Evolutionary conservation across 2,797 vertebrate species (phyloP).

Genomic region (Platyrinchus mystaceus): DNA sequence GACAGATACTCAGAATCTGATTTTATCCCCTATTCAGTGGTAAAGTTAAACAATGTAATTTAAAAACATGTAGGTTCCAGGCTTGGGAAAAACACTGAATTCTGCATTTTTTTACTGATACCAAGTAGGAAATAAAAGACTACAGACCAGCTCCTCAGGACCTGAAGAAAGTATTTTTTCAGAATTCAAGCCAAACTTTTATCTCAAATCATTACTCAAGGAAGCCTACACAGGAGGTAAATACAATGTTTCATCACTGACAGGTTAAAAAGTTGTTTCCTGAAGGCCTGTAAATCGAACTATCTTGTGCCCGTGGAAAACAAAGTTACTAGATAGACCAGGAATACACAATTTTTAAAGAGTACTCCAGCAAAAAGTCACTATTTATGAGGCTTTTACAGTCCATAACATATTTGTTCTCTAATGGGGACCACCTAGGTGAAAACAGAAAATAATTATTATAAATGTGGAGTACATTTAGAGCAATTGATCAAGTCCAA

Average conservation of each 20-base stretch:
- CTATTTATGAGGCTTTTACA: not conserved
- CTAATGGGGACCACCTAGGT: not conserved
- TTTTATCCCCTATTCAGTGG: too few relatives aligned
- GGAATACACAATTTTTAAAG: not conserved
- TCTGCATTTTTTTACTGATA: not conserved
- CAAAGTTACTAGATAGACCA: not conserved
- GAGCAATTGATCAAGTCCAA: not conserved
- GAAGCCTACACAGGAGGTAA: not conserved
- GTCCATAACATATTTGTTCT: fast-evolving
- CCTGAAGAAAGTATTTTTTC: not conserved
- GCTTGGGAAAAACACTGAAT: not conserved
- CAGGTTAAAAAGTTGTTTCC: not conserved
- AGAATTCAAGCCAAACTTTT: not conserved
- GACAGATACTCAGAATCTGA: not conserved
- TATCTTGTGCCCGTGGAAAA: not conserved
- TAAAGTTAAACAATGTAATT: not conserved
- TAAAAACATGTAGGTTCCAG: not conserved
- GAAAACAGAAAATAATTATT: not conserved
- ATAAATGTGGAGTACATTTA: not conserved
- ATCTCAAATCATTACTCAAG: not conserved
- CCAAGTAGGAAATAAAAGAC: not conserved
- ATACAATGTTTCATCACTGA: not conserved
- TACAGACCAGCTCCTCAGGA: not conserved
- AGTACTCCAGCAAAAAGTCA: not conserved
- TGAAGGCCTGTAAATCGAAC: not conserved